These are phyloP conservation scores for Hycleus cichorii DNA, from an alignment of 1,140 invertebrate species.

Conservation along the genomic window DNA sequence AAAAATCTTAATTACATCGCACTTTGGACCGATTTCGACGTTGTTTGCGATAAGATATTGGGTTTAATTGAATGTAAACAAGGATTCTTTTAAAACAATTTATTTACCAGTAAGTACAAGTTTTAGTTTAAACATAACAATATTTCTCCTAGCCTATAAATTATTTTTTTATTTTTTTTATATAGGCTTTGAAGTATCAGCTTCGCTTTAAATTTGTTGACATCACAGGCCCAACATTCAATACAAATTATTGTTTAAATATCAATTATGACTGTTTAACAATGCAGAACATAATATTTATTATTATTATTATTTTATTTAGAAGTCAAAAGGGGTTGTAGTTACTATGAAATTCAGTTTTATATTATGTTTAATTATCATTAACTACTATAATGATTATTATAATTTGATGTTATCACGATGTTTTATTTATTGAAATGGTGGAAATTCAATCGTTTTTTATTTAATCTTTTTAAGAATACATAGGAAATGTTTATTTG, in stretches of 20 bases:
- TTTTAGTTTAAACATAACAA: constrained; percentile 29
- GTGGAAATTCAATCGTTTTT: too few relatives aligned
- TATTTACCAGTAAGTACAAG: constrained; percentile 29
- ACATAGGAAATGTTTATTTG: too few relatives aligned
- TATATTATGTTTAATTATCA: neutral
- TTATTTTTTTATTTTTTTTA: neutral
- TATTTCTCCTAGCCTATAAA: constrained; percentile 24
- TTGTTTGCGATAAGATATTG: too few relatives aligned
- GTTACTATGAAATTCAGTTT: constrained; percentile 16
- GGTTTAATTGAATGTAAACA: too few relatives aligned
- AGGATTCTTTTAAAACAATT: constrained; percentile 28
- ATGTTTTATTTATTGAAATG: too few relatives aligned
- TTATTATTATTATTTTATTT: constrained; percentile 4
- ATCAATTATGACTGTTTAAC: constrained; percentile 2
- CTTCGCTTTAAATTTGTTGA: constrained; percentile 20
- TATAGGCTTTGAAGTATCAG: constrained; percentile 24
- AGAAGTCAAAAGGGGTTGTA: neutral
- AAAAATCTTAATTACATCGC: too few relatives aligned
- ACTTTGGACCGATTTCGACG: too few relatives aligned
- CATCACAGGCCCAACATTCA: constrained; percentile 29
- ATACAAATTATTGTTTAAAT: constrained; percentile 9
- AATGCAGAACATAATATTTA: constrained; percentile 3
- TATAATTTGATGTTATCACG: too few relatives aligned
- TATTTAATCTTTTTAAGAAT: too few relatives aligned
- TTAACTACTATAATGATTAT: neutral